Base-by-base conservation (phyloP, 1,140 invertebrate species). In the Drosophila kikkawai region DNA sequence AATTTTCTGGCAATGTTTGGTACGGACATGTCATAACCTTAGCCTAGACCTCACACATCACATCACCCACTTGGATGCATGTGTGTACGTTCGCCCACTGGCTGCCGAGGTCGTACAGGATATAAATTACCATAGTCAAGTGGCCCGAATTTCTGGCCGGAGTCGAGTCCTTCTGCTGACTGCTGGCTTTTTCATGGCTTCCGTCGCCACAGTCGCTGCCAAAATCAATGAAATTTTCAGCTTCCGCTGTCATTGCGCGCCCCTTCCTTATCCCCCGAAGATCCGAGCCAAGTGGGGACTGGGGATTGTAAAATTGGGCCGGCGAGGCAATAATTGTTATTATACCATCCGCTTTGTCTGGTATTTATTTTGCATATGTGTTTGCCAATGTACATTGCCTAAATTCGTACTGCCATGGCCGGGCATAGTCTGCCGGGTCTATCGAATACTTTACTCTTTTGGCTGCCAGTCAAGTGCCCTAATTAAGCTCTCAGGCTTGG, bases 331-430 rank as follows among this genome's bases (percentile, higher is more conserved):
- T 87, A 87, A 87, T 87, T 87, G 84, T 87, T 87, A 90, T 87
- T 83, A 88, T 90, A 87, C 85, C 85, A 68, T 88, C 84, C 80
- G 80, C 78, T 75, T 80, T 73, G 85, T 71, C 84, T 88, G 67
- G 75, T 84, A 88, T 87, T 87, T 87, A 87, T 80, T 87, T 87
- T 90, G 81, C 84, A 87, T 87, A 90, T 82, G 70, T 90, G 85
- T 56, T 71, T 57, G 69, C 66, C 55, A 48, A 71, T 57, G 66
- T 66, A 70, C 42, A 74, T 75, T 53, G 50, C 32, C 34, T 13
- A 41, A 70, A 34, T 39, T 41, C 19, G 34, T 12, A 8, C 41
- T 47, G 26, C n/a, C 44, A 26, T 48, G 13, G 36, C 19, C 19
- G 12, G 39, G 22, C 19, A n/a, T n/a, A 34, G 12, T 8, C 11